Base-by-base conservation (phyloP, 1,140 invertebrate species). In the Magallana ariakensis region DNA sequence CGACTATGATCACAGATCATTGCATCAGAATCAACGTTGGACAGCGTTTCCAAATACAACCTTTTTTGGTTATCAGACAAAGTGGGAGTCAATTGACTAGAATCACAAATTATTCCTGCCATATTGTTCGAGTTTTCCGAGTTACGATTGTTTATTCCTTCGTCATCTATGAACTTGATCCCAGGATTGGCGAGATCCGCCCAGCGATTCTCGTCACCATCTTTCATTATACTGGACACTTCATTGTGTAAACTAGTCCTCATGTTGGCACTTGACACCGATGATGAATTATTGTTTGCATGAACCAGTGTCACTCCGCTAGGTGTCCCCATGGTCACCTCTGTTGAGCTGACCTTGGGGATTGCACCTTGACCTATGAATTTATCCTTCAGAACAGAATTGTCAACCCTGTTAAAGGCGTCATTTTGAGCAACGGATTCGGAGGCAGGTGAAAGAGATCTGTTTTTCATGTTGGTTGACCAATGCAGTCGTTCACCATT, bases 121-220 rank as follows among this genome's bases (percentile, higher is more conserved):
- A 92, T 93, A 80, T 90, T 91, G 83, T 94, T 91, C 70, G 90
- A 90, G 11, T 90, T 87, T 7, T 89, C 53, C 54, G 91, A 92
- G 26, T 89, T 87, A 22, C 84, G 87, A 54, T 81, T 89, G 57
- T 91, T 90, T 33, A 85, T 54, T 7, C 87, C 85, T 55, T 94
- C 94, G 60, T 95, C 95, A 86, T 95, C 95, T 82, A 95, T 95
- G 87, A 92, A 95, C 80, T 94, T 94, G 46, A 95, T 90, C 80
- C 94, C 92, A 57, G 92, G 89, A 87, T 91, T 87, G 55, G 94
- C 93, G 54, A 92, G 92, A 86, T 93, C 94, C 7, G 93, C 93
- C 94, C 94, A 95, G n/a, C 94, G 91, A 60, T 84, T 88, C 22
- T 86, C 87, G 19, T 88, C 87, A 3, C 85, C 87, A 55, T 66